A percentile compares a stretch with the other conserved stretches of the same genome.
Evolutionary conservation across 1,140 invertebrate genomes (phyloP).

Genomic region (Hetaerina americana): DNA sequence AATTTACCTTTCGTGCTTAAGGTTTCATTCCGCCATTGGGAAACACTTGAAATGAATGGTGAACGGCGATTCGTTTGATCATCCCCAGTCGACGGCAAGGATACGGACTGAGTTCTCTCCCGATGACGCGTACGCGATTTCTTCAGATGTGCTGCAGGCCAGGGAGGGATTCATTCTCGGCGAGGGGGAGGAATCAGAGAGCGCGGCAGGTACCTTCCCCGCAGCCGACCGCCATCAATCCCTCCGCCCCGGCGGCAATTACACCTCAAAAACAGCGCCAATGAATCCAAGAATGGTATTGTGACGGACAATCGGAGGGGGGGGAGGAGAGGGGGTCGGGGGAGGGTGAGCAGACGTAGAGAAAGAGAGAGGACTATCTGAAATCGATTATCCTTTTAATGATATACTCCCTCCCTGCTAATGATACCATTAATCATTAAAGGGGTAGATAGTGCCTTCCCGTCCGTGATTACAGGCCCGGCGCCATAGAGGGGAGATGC

Average conservation of each 20-base stretch:
- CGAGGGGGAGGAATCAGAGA: too few relatives aligned
- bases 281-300: background rate
- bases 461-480: background rate
- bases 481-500: background rate
- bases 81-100: too few relatives aligned
- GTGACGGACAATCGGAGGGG: background rate
- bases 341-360: background rate
- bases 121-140: too few relatives aligned
- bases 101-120: too few relatives aligned
- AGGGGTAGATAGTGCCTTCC: background rate
- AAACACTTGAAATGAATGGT: too few relatives aligned
- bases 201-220: too few relatives aligned
- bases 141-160: too few relatives aligned
- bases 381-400: background rate
- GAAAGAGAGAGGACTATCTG: background rate
- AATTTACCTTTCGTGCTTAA: too few relatives aligned
- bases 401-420: background rate
- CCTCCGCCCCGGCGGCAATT: background rate
- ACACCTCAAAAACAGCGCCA: background rate
- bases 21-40: too few relatives aligned
- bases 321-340: background rate
- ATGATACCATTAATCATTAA: background rate
- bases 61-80: too few relatives aligned
- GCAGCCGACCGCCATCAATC: background rate
- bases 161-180: too few relatives aligned